Conservation (phyloP, 2,113 vertebrate genomes). For the Bolborhynchus lineola region DNA sequence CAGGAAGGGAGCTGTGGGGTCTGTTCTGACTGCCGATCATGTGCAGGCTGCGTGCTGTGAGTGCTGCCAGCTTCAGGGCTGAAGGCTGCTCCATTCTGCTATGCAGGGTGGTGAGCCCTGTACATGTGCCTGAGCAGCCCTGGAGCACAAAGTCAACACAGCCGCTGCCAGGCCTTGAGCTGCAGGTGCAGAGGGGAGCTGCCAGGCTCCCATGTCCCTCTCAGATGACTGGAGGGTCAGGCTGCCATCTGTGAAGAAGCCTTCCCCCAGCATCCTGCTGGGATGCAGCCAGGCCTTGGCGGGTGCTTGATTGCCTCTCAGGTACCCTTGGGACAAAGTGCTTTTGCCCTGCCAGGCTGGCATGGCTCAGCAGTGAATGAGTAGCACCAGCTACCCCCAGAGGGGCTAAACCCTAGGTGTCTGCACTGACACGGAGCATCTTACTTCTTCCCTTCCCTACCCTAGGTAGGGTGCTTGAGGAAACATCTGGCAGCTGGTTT, state of each 20-base stretch:
- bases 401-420: rapidly evolving
- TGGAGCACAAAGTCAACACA: not conserved
- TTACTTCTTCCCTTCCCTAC: not conserved
- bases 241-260: not conserved
- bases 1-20: not conserved
- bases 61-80: not conserved
- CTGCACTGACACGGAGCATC: not conserved
- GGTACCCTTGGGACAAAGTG: not conserved
- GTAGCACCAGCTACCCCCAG: not conserved
- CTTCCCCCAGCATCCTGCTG: not conserved
- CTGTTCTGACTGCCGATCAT: not conserved
- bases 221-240: not conserved
- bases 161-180: not conserved
- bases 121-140: not conserved
- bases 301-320: not conserved
- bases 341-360: not conserved
- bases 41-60: not conserved
- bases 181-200: not conserved
- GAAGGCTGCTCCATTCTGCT: not conserved
- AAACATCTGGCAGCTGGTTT: not conserved
- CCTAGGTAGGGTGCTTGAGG: not conserved
- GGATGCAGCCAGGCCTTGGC: rapidly evolving
- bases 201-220: rapidly evolving
- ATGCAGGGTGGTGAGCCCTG: not conserved
- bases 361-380: not conserved